Conservation (phyloP, 1,140 invertebrate species). For the Thalassaphorura encarpata region DNA sequence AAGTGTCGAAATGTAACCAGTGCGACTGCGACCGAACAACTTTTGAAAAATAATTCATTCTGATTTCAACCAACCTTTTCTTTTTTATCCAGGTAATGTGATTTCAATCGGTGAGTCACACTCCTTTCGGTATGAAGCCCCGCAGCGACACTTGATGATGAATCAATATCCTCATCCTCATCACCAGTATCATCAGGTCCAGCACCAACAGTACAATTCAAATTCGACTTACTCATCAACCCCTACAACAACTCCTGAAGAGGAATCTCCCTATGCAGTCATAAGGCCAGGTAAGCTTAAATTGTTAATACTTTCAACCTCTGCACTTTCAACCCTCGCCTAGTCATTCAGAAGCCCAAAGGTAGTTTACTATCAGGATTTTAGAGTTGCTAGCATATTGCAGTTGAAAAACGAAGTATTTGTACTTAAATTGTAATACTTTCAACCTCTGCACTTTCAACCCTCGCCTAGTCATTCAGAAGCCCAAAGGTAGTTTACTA, state of each 20-base stretch:
- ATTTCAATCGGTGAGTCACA: conserved; percentile 27
- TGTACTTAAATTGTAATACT: background rate
- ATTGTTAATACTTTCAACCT: background rate
- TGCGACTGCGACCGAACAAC: too few relatives aligned
- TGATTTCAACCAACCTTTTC: background rate
- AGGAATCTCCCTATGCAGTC: background rate
- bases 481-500: too few relatives aligned
- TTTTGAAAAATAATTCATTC: too few relatives aligned
- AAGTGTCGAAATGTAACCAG: too few relatives aligned
- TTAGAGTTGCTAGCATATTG: too few relatives aligned
- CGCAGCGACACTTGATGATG: background rate
- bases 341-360: background rate
- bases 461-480: background rate
- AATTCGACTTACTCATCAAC: background rate
- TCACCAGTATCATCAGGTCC: background rate
- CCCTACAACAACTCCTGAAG: background rate
- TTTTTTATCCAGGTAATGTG: conserved; percentile 23
- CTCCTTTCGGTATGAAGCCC: conserved; percentile 20
- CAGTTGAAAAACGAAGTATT: background rate
- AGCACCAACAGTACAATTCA: background rate
- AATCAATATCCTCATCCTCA: background rate
- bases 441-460: background rate
- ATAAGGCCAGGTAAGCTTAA: background rate
- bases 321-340: background rate
- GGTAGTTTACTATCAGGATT: too few relatives aligned